Conservation (phyloP, 2,113 vertebrate genomes). For the Equus quagga region DNA sequence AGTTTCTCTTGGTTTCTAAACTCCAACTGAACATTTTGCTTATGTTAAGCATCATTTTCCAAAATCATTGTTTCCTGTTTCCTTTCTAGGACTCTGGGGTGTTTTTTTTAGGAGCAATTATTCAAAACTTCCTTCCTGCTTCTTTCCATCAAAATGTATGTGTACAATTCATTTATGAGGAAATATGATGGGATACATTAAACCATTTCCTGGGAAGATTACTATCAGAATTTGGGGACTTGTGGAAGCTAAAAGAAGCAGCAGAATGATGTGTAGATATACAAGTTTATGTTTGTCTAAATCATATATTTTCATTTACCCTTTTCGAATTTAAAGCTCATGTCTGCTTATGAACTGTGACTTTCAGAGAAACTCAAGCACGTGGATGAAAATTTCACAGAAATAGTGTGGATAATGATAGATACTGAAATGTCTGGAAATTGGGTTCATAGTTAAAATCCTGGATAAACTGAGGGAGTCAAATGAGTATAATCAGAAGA, state of each 20-base stretch:
- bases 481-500: not conserved
- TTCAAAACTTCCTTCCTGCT: not conserved
- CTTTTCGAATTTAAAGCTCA: not conserved
- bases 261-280: not conserved
- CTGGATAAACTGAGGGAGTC: not conserved
- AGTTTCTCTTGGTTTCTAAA: not conserved
- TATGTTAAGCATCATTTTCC: not conserved
- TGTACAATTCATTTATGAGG: not conserved
- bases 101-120: not conserved
- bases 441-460: not conserved
- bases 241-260: not conserved
- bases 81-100: not conserved
- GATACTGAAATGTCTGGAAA: not conserved
- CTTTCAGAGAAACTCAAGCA: not conserved
- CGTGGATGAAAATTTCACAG: not conserved
- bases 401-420: not conserved
- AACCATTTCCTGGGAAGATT: not conserved
- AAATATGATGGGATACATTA: not conserved
- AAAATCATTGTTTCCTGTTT: not conserved
- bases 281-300: not conserved
- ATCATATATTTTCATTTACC: not conserved
- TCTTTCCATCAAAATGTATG: not conserved
- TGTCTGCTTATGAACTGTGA: not conserved
- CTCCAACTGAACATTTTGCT: not conserved
- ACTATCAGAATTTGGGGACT: not conserved